Conservation (phyloP, 2,888 invertebrate species). For the Pristionchus fissidentatus region DNA sequence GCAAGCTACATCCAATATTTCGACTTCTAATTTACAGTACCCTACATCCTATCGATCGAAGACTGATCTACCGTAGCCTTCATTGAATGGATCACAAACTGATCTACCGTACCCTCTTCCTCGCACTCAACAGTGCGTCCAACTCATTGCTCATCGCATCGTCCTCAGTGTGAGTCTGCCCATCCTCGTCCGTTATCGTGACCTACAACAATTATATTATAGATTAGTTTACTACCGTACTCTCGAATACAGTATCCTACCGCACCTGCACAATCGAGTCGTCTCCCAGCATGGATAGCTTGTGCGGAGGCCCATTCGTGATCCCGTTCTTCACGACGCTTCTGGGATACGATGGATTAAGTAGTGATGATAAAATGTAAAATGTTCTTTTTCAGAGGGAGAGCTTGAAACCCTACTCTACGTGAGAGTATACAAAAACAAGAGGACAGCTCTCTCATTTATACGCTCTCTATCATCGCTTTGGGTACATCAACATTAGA, state of each 20-base stretch:
- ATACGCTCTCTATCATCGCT: background rate
- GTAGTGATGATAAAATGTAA: background rate
- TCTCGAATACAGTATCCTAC: background rate
- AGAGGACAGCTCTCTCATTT: too few species aligned
- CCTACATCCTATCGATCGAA: background rate
- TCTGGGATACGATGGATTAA: background rate
- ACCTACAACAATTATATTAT: constrained; percentile 53
- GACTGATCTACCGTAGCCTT: background rate
- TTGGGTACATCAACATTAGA: background rate
- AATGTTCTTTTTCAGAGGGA: too few species aligned
- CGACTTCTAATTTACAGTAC: too few species aligned
- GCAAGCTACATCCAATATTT: too few species aligned
- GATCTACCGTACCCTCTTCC: constrained; percentile 63
- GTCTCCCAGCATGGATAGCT: constrained; percentile 19
- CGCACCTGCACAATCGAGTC: constrained; percentile 38
- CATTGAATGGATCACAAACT: too few species aligned
- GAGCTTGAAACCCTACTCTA: too few species aligned
- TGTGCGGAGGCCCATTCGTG: background rate
- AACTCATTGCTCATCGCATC: constrained; percentile 62
- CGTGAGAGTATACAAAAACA: too few species aligned
- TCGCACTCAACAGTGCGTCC: constrained; percentile 66
- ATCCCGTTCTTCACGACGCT: constrained; percentile 51
- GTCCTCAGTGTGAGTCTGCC: constrained; percentile 61
- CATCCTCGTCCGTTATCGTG: constrained; percentile 69
- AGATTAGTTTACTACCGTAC: background rate